phyloP scores from a whole-genome alignment of 2,888 invertebrate species.

The Himalopsyche tibetana region DNA sequence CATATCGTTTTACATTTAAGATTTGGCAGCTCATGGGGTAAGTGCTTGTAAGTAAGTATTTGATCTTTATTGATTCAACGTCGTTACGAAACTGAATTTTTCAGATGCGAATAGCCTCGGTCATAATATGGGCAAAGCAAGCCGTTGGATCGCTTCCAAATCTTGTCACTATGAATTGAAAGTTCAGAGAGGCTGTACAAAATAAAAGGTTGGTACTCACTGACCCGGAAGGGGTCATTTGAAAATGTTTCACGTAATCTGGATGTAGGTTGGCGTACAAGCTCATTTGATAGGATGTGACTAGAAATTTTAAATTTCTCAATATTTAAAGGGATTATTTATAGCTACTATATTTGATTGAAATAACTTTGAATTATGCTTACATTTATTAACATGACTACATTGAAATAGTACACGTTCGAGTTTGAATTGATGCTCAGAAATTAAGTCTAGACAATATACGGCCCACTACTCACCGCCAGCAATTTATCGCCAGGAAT shows the following conservation, averaged over 20 bases:
- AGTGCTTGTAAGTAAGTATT: slow-evolving; percentile 38
- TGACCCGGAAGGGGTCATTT: slow-evolving; percentile 41
- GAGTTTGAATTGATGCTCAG: background rate
- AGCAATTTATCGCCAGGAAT: no score
- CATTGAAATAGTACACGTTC: background rate
- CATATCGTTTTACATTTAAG: slow-evolving; percentile 43
- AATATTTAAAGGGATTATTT: slow-evolving; percentile 41
- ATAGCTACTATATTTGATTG: background rate
- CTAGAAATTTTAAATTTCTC: slow-evolving; percentile 22
- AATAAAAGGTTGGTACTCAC: slow-evolving; percentile 29
- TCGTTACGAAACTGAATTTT: slow-evolving; percentile 38
- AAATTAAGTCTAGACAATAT: background rate
- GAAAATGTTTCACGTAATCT: slow-evolving; percentile 39
- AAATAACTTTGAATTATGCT: background rate
- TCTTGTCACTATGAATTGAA: slow-evolving; percentile 43
- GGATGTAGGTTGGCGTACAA: slow-evolving; percentile 42
- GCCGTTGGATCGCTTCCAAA: slow-evolving; percentile 37
- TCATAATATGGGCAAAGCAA: slow-evolving; percentile 5
- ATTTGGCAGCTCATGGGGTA: slow-evolving; percentile 32
- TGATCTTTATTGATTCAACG: slow-evolving; percentile 40
- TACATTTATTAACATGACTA: slow-evolving; percentile 15
- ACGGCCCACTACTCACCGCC: background rate
- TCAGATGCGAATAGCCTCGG: background rate
- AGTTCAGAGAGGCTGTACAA: slow-evolving; percentile 16
- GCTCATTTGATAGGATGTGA: slow-evolving; percentile 34